Evolutionary conservation across 2,888 invertebrate genomes (phyloP), one percentile per base, ranked within the genome.

Genomic region (Octodonta nipae): DNA sequence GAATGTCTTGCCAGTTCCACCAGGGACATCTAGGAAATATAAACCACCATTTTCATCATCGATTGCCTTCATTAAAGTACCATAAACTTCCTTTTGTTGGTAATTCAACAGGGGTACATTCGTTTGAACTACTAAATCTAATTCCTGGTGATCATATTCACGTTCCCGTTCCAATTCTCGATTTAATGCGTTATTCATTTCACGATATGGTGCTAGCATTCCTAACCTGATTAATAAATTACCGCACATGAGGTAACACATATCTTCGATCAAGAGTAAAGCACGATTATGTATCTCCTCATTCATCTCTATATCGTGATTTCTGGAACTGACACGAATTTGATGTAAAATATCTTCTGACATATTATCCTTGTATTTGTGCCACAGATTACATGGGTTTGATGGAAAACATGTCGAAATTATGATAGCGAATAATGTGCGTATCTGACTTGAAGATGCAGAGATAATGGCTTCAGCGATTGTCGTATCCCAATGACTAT

Each of bases 1-100:
- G 40, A 56, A 63, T 16, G 56, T 60, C 50, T 63, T 37, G n/a
- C 33, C 29, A 13, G 28, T 33, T 3, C 29, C 26, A 3, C 30
- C 30, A 6, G 35, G 32, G 2, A 26, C 32, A 24, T 35, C 28
- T 3, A 28, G n/a, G 20, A 26, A 33, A 14, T 8, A 32, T 6
- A 32, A 7, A 13, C 26, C 30, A 7, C 27, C 35, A 28, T 13
- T 22, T 61, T 27, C 13, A 25, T 31, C 10, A 8, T 25, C 25
- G n/a, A 31, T 5, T 5, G 25, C 14, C 15, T 31, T 4, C 28
- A 33, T 27, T 28, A 33, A 15, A 6, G 28, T 16, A 6, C 17
- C 33, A 13, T 27, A 33, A 5, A 27, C 28, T 16, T 32, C 10
- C 15, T 32, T 32, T 32, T 32, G 26, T 12, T 32, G 15, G 4